Conservation (phyloP, 1,140 invertebrate species). For the Drosophila mauritiana region DNA sequence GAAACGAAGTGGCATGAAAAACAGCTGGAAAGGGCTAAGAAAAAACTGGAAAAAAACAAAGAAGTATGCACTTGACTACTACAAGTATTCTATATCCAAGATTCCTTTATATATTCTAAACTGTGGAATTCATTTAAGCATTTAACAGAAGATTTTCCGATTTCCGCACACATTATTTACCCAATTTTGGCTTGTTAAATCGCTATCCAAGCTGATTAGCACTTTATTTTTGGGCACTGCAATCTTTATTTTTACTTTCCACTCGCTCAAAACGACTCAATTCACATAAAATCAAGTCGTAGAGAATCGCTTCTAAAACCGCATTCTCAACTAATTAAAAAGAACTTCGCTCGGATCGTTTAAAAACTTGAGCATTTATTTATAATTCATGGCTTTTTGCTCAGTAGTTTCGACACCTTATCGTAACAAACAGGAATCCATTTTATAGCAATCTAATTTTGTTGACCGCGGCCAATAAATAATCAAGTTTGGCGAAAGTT, state of each 20-base stretch:
- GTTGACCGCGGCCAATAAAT: slow-evolving; percentile 16
- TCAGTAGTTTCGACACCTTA: neutral
- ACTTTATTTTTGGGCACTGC: no score
- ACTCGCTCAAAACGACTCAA: no score
- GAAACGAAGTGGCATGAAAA: slow-evolving; percentile 46
- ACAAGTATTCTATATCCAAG: neutral
- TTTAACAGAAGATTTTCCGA: no score
- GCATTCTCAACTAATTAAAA: slow-evolving; percentile 10
- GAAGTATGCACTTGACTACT: neutral
- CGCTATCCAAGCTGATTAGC: no score
- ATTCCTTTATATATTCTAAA: no score
- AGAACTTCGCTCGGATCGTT: neutral
- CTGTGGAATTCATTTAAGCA: no score
- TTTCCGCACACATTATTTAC: no score
- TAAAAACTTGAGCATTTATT: neutral
- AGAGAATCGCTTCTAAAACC: neutral
- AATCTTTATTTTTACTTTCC: no score
- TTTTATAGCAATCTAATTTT: slow-evolving; percentile 39
- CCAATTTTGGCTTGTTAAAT: no score
- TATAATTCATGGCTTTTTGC: slow-evolving; percentile 16
- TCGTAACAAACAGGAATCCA: slow-evolving; percentile 17
- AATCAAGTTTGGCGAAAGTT: slow-evolving; percentile 27
- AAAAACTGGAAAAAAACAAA: neutral
- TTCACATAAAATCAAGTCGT: neutral
- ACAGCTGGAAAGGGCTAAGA: slow-evolving; percentile 11